Evolutionary conservation across 1,140 invertebrate genomes (phyloP).

Genomic region (Eciton burchellii): DNA sequence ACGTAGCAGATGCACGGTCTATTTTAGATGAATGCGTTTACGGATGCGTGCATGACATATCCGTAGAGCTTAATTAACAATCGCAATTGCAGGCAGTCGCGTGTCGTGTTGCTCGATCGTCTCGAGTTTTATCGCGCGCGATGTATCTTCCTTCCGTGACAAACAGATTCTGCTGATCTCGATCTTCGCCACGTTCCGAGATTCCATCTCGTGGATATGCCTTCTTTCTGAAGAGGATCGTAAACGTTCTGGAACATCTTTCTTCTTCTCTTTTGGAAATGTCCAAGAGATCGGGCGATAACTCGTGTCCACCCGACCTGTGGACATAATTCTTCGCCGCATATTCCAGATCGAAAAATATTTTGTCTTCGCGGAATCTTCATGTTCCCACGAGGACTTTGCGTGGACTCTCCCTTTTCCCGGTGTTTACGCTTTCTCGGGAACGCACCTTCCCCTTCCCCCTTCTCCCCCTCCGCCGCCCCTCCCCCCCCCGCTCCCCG

Average conservation of each 20-base stretch:
- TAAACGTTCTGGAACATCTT: too few species aligned
- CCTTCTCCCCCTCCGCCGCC: too few species aligned
- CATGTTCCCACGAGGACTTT: background rate
- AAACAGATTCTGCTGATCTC: constrained; percentile 26
- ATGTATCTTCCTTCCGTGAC: background rate
- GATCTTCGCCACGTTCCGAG: constrained; percentile 15
- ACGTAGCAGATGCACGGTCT: too few species aligned
- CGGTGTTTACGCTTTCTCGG: too few species aligned
- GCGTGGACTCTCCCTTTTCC: background rate
- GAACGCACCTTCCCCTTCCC: too few species aligned
- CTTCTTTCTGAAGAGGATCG: constrained; percentile 50
- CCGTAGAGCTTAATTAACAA: constrained; percentile 1
- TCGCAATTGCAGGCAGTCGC: background rate
- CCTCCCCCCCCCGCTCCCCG: too few species aligned
- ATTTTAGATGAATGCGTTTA: too few species aligned
- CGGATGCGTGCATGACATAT: too few species aligned
- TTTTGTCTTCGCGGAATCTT: background rate
- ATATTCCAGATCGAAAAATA: constrained; percentile 53
- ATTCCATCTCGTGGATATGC: constrained; percentile 44
- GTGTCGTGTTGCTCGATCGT: background rate
- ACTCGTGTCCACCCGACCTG: background rate
- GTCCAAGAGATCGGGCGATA: constrained; percentile 60
- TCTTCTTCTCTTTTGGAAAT: background rate
- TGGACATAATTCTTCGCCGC: constrained; percentile 59
- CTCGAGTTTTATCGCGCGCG: background rate